phyloP scores from a whole-genome alignment of 1,140 invertebrate species.

The Wasmannia auropunctata region DNA sequence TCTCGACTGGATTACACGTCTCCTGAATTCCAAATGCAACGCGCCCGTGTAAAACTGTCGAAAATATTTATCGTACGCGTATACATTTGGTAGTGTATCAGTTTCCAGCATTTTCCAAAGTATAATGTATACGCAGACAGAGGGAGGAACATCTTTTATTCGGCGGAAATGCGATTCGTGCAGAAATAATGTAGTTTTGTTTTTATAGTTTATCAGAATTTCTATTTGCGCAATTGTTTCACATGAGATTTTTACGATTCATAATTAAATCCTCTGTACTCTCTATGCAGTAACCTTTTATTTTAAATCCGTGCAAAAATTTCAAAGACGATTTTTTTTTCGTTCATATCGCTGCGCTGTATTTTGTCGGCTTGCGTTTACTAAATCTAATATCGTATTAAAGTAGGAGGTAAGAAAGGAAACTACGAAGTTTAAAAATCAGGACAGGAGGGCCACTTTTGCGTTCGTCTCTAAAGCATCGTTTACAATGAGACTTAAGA shows the following conservation, averaged over 20 bases:
- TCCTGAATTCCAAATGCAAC: neutral
- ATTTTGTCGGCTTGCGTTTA: neutral
- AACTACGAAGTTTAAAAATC: neutral
- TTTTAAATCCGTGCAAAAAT: neutral
- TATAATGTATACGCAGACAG: neutral
- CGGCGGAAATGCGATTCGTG: neutral
- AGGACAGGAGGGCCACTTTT: neutral
- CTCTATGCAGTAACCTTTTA: neutral
- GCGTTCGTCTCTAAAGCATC: neutral
- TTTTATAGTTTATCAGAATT: neutral
- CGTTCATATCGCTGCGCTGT: neutral
- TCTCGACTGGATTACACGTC: slow-evolving; percentile 1
- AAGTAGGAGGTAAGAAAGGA: too few species aligned
- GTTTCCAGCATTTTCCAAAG: neutral
- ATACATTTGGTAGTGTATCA: neutral
- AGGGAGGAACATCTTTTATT: neutral
- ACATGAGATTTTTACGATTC: neutral
- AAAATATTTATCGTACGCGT: neutral
- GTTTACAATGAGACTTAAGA: too few species aligned
- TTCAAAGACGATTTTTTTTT: neutral
- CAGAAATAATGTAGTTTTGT: neutral
- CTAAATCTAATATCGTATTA: neutral
- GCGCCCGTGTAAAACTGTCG: neutral
- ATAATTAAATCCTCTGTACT: slow-evolving; percentile 6
- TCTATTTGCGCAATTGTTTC: slow-evolving; percentile 7